Evolutionary conservation across 2,113 vertebrate genomes (phyloP).

Genomic region (Tychaedon coryphoeus): DNA sequence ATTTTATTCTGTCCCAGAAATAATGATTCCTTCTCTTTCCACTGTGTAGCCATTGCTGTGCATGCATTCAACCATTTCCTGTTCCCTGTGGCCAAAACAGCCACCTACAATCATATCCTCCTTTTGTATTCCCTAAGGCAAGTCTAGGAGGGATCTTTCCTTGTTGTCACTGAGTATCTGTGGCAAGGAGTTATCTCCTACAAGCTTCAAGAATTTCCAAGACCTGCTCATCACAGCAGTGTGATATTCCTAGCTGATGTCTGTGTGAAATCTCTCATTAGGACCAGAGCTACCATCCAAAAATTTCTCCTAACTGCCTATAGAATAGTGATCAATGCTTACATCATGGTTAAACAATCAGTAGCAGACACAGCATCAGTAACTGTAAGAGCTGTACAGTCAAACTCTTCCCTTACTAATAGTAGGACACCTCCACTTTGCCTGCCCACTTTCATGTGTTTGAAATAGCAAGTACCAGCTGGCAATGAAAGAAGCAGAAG

Average conservation of each 20-base stretch:
- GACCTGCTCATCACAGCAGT: background rate
- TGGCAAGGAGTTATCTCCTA: background rate
- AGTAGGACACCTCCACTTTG: background rate
- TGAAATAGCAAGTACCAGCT: background rate
- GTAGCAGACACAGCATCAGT: background rate
- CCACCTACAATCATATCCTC: background rate
- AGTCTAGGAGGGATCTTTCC: background rate
- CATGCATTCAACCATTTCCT: background rate
- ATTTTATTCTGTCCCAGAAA: background rate
- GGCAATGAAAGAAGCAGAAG: background rate
- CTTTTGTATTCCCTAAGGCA: background rate
- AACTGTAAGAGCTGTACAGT: background rate
- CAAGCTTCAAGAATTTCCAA: background rate
- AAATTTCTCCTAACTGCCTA: background rate
- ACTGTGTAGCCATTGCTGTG: background rate
- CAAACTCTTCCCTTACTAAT: background rate
- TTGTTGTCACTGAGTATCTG: background rate
- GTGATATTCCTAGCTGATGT: background rate
- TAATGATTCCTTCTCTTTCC: background rate
- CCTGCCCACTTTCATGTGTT: background rate
- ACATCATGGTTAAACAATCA: background rate
- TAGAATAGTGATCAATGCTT: background rate
- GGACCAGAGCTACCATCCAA: background rate
- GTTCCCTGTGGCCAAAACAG: background rate
- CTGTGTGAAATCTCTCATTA: background rate